phyloP scores from a whole-genome alignment of 2,888 invertebrate genomes.

The Dryococelus australis region DNA sequence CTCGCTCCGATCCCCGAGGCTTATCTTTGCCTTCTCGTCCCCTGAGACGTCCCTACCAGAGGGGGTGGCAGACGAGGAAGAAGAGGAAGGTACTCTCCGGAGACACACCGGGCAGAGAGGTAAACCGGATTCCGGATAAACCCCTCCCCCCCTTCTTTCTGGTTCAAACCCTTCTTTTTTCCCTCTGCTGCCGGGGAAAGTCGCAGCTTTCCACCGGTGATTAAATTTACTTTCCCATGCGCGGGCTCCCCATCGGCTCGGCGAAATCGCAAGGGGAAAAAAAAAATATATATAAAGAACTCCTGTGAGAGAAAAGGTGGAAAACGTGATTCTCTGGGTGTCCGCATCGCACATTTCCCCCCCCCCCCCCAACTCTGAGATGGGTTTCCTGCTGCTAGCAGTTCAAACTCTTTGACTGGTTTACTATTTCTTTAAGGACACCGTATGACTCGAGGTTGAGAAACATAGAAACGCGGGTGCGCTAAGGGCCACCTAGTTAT shows the following conservation, averaged over 20 bases:
- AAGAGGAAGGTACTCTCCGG: background rate
- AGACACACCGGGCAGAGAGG: background rate
- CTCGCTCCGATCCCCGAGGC: background rate
- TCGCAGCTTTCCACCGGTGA: constrained; percentile 2
- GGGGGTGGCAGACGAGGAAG: background rate
- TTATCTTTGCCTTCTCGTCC: background rate
- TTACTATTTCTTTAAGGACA: too few species aligned
- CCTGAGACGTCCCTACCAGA: background rate
- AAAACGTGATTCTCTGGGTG: background rate
- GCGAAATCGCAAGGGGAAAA: background rate
- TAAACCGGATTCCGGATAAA: too few species aligned
- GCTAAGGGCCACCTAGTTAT: too few species aligned
- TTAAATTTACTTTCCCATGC: background rate
- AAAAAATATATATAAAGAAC: background rate
- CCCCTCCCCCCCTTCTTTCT: background rate
- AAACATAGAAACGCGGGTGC: too few species aligned
- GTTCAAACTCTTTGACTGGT: too few species aligned
- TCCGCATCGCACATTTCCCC: background rate
- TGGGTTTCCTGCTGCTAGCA: too few species aligned
- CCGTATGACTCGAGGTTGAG: too few species aligned
- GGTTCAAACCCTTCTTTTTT: too few species aligned
- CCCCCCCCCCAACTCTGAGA: too few species aligned
- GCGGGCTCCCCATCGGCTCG: background rate
- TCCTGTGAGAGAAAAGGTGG: background rate
- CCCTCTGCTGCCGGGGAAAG: background rate